A percentile compares a stretch with the other conserved stretches of the same genome.
Conservation (phyloP, 92 coral and sea anemone genomes). For the Metridium senile region DNA sequence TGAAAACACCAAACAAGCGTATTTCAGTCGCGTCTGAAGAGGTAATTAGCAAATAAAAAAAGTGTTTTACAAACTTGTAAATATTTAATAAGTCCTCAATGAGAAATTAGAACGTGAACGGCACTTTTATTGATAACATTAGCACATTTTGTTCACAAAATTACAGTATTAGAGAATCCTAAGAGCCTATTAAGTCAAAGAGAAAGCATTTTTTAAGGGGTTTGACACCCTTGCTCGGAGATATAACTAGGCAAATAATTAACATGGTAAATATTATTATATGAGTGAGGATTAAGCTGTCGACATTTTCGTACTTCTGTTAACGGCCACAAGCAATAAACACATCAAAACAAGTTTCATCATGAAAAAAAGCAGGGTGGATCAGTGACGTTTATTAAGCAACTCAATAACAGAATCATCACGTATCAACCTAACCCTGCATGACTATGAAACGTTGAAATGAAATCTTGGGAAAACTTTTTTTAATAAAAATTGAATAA, state of each 20-base stretch:
- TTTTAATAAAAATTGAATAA: no score
- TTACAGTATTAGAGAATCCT: constrained; percentile 6
- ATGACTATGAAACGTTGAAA: no score
- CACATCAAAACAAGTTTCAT: not conserved
- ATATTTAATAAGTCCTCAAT: constrained; percentile 27
- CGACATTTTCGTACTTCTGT: constrained; percentile 5
- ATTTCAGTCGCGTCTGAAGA: constrained; percentile 24
- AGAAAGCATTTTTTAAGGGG: constrained; percentile 4
- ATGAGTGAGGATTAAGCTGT: not conserved
- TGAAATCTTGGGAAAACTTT: no score
- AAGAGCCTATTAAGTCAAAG: not conserved
- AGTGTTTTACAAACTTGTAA: constrained; percentile 11
- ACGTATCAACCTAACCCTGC: no score
- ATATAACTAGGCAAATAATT: not conserved
- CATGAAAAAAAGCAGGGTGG: constrained; percentile 1
- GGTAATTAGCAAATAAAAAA: constrained; percentile 21
- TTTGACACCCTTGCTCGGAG: constrained; percentile 3
- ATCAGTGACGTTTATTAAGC: not conserved
- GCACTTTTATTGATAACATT: constrained; percentile 15
- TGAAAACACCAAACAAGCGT: constrained; percentile 10
- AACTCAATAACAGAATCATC: no score
- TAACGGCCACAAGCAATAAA: constrained; percentile 20
- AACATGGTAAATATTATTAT: not conserved
- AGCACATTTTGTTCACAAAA: constrained; percentile 18
- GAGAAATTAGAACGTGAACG: constrained; percentile 22